phyloP scores from a whole-genome alignment of 1,140 invertebrate species.

The Zophobas morio region DNA sequence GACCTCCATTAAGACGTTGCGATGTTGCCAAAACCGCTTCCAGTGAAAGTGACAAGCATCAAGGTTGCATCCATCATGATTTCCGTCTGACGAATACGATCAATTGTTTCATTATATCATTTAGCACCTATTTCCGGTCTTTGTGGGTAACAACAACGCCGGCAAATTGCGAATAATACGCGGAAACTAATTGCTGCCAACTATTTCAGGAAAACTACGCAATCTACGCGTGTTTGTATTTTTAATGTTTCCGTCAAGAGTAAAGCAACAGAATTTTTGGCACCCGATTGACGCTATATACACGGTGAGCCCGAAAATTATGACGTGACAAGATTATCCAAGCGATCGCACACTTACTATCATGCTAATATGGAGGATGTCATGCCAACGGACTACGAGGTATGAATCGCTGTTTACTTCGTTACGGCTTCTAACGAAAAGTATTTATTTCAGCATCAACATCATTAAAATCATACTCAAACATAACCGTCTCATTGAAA shows the following conservation, averaged over 20 bases:
- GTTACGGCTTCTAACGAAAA: background rate
- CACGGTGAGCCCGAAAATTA: background rate
- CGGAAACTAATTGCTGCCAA: slow-evolving; percentile 40
- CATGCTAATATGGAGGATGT: background rate
- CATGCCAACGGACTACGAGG: background rate
- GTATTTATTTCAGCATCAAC: no score
- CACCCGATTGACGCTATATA: slow-evolving; percentile 5
- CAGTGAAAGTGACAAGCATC: slow-evolving; percentile 53
- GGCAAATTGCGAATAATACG: slow-evolving; percentile 41
- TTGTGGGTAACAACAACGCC: slow-evolving; percentile 43
- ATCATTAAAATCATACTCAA: no score
- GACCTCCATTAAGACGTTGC: slow-evolving; percentile 52
- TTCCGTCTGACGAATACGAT: slow-evolving; percentile 55
- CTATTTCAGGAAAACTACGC: slow-evolving; percentile 47
- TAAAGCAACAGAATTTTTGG: slow-evolving; percentile 15
- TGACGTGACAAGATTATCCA: background rate
- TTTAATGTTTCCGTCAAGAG: slow-evolving; percentile 36
- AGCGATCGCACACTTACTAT: no score
- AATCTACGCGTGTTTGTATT: slow-evolving; percentile 43
- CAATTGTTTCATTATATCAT: slow-evolving; percentile 58
- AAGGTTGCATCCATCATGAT: slow-evolving; percentile 58
- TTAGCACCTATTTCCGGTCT: slow-evolving; percentile 55
- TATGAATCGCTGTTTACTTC: background rate
- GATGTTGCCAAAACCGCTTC: slow-evolving; percentile 52
- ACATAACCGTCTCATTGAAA: no score